Evolutionary conservation across 1,140 invertebrate species (phyloP).

Genomic region (Bombus confusus): DNA sequence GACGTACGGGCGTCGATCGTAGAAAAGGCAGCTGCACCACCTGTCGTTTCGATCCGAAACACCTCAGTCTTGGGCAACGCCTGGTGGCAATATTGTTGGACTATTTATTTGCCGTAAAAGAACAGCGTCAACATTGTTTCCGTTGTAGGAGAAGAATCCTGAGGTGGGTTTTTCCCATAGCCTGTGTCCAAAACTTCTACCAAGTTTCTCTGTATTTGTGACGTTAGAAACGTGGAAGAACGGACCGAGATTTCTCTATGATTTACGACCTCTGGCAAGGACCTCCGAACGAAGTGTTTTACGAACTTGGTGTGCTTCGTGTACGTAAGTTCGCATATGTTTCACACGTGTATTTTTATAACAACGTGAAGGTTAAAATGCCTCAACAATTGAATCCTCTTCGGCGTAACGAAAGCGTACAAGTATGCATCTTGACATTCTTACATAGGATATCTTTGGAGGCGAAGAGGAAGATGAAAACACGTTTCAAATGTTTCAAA

Average conservation of each 20-base stretch:
- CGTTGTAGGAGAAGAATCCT: slow-evolving; percentile 15
- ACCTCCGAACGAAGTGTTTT: not conserved
- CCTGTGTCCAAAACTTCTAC: accelerated
- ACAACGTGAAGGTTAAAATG: too few species aligned
- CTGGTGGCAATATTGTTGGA: slow-evolving; percentile 59
- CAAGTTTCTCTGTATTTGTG: too few species aligned
- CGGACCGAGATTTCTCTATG: not conserved
- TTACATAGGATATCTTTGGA: too few species aligned
- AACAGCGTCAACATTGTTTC: slow-evolving; percentile 46
- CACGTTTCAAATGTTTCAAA: too few species aligned
- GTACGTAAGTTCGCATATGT: not conserved
- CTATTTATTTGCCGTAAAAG: slow-evolving; percentile 53
- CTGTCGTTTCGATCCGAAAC: slow-evolving; percentile 54
- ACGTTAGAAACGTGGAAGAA: not conserved
- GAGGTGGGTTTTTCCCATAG: slow-evolving; percentile 51
- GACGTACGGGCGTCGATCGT: not conserved
- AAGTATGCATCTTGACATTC: too few species aligned
- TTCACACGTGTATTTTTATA: not conserved
- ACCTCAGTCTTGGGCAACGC: slow-evolving; percentile 52
- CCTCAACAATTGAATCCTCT: too few species aligned
- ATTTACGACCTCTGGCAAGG: slow-evolving; percentile 1
- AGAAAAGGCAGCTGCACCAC: slow-evolving; percentile 54
- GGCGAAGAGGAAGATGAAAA: too few species aligned
- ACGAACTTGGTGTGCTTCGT: not conserved
- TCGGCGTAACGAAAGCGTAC: too few species aligned